Conservation (phyloP, 1,140 invertebrate genomes). For the Helicoverpa armigera region DNA sequence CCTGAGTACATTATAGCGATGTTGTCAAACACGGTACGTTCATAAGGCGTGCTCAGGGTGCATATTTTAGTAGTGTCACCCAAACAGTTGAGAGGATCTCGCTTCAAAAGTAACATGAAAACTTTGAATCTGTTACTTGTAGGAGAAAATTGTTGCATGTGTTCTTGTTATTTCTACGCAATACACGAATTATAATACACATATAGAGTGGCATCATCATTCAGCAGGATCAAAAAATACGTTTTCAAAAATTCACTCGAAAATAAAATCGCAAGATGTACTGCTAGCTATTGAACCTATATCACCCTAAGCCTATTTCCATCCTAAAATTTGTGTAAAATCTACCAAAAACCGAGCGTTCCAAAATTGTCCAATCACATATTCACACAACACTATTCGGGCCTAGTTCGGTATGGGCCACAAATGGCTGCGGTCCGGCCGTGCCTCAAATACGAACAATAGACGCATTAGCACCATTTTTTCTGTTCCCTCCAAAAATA, state of each 20-base stretch:
- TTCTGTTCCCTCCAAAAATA: conserved; percentile 48
- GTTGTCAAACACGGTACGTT: conserved; percentile 3
- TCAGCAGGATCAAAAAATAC: too few relatives aligned
- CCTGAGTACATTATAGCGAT: conserved; percentile 18
- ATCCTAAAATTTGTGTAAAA: conserved; percentile 7
- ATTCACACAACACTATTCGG: conserved; percentile 30
- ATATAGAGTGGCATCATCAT: too few relatives aligned
- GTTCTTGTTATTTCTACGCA: too few relatives aligned
- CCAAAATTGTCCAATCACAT: conserved; percentile 27
- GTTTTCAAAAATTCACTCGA: too few relatives aligned
- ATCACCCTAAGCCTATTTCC: background rate
- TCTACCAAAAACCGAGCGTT: background rate
- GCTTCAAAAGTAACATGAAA: background rate
- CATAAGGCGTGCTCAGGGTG: conserved; percentile 8
- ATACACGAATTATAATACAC: too few relatives aligned
- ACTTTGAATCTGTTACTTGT: too few relatives aligned
- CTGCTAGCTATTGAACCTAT: background rate
- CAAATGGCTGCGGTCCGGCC: conserved; percentile 29
- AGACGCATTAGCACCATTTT: conserved; percentile 55
- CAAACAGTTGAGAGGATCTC: background rate
- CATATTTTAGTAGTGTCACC: conserved; percentile 25
- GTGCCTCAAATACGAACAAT: conserved; percentile 53
- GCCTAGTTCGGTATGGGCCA: conserved; percentile 21
- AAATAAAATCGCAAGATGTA: background rate
- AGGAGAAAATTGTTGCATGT: too few relatives aligned